Conservation (phyloP, 2,888 invertebrate genomes). For the Thymelicus sylvestris region DNA sequence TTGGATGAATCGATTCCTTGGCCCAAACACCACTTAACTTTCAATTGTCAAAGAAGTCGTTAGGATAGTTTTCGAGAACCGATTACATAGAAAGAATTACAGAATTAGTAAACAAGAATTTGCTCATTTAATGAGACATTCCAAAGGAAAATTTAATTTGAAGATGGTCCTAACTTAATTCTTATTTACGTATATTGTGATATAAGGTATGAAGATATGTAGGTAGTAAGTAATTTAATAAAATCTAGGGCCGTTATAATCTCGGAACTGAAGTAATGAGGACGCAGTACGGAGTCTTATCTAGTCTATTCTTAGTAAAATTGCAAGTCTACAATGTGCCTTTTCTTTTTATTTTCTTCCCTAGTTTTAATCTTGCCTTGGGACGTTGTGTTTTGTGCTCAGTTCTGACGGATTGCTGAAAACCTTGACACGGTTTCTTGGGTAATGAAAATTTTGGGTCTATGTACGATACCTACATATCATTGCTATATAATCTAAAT, state of each 20-base stretch:
- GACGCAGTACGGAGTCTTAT: slow-evolving; percentile 19
- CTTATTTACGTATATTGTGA: too few relatives aligned
- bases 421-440: slow-evolving; percentile 27
- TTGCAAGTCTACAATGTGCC: slow-evolving; percentile 23
- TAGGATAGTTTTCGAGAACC: too few relatives aligned
- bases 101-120: too few relatives aligned
- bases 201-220: background rate
- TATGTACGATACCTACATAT: background rate
- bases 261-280: slow-evolving; percentile 11
- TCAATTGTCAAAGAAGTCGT: too few relatives aligned
- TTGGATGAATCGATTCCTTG: too few relatives aligned
- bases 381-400: slow-evolving; percentile 29
- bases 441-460: slow-evolving; percentile 30
- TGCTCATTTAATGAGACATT: too few relatives aligned
- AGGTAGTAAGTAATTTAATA: slow-evolving; percentile 1
- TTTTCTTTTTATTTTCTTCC: slow-evolving; percentile 27
- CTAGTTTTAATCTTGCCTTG: slow-evolving; percentile 35
- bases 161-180: background rate
- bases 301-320: slow-evolving; percentile 15
- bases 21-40: too few relatives aligned
- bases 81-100: too few relatives aligned
- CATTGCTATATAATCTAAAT: too few relatives aligned
- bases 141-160: too few relatives aligned
- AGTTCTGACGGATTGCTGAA: slow-evolving; percentile 23
- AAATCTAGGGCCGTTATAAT: slow-evolving; percentile 5